Base-by-base conservation (phyloP, 1,140 invertebrate species). In the Cotesia typhae region DNA sequence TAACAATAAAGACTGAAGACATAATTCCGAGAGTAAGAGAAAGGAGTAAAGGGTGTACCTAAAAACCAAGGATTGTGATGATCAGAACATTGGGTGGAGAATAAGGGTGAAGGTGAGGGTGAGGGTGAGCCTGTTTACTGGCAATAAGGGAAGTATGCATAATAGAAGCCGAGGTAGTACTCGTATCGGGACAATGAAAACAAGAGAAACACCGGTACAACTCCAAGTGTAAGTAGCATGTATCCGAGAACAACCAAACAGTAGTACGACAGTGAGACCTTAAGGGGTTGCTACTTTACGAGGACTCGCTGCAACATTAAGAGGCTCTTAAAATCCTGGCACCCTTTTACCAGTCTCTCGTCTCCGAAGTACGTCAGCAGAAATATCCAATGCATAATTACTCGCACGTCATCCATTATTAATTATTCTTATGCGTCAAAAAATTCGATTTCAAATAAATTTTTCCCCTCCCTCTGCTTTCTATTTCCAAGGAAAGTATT, bases 111-210 rank as follows among this genome's bases (percentile, higher is more conserved):
- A 28, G 28, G 52, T n/a, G 53, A 28, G 64, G 59, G 35, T 68
- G 74, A 77, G 79, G 76, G 74, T 77, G 77, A 80, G 75, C 74
- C 70, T 80, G 80, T 82, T 82, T 82, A 82, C 80, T 82, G 79
- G 80, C 80, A 82, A 81, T 82, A 82, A 82, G 80, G 80, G 79
- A 79, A 77, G 80, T 78, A 80, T 82, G 80, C 80, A 82, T 82
- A 82, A 82, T 82, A 81, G 80, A 82, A 82, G 79, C 75, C 76
- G 72, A 28, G 28, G 28, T 28, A 28, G 28, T 28, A 28, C 28
- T 28, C 28, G 28, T 28, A 28, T 55, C 20, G 51, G 75, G 74
- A 63, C 60, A 55, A 17, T 35, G 53, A 67, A 76, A 74, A 80
- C 77, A 72, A 28, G 28, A 28, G 78, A 47, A 47, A 47, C 41